Evolutionary conservation across 2,888 invertebrate genomes (phyloP).

Genomic region (Cheilosia vernalis): DNA sequence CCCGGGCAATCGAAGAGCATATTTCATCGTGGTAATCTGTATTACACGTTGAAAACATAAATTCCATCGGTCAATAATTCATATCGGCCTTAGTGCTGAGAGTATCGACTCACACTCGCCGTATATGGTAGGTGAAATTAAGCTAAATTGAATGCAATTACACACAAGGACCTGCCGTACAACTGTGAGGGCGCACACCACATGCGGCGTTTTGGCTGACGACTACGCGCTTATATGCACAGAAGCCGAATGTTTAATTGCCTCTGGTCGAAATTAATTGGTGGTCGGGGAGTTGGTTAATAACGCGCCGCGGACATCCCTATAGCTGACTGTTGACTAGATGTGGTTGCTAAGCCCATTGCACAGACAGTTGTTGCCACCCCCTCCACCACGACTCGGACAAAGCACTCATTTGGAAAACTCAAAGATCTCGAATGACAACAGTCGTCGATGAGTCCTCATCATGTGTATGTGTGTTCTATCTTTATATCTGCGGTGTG

Average conservation of each 20-base stretch:
- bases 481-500: constrained; percentile 66
- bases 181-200: not conserved
- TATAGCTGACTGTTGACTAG: not conserved
- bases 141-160: constrained; percentile 69
- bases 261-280: constrained; percentile 69
- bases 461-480: constrained; percentile 38
- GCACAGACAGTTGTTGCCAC: no score
- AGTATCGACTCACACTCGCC: not conserved
- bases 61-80: constrained; percentile 68
- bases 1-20: constrained; percentile 41
- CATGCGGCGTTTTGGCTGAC: constrained; percentile 9
- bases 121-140: constrained; percentile 35
- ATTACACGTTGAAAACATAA: constrained; percentile 74
- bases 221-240: constrained; percentile 5
- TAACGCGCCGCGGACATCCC: constrained; percentile 26
- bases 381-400: no score
- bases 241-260: constrained; percentile 68
- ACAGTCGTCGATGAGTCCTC: constrained; percentile 29
- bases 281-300: constrained; percentile 53
- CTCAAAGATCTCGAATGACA: constrained; percentile 67
- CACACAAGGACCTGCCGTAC: constrained; percentile 41
- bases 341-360: not conserved
- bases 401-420: constrained; percentile 61
- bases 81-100: constrained; percentile 37
- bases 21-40: constrained; percentile 70